Evolutionary conservation across 2,888 invertebrate genomes (phyloP).

Genomic region (Meteorus colon): DNA sequence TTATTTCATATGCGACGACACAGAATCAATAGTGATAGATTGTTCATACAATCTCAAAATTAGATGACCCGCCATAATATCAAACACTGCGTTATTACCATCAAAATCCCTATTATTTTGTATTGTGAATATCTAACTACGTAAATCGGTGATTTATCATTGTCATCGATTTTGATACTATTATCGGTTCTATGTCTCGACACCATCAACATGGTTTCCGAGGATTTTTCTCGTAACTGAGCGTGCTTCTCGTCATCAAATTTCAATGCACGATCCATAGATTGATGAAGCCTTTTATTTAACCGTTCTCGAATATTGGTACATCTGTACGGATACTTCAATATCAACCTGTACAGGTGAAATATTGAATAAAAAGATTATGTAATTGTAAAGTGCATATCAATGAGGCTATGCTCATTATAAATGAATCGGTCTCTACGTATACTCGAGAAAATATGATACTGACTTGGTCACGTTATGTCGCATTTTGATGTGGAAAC

Average conservation of each 20-base stretch:
- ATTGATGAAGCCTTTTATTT: slow-evolving; percentile 47
- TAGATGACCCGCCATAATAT: slow-evolving; percentile 13
- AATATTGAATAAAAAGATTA: neutral
- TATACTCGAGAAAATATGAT: neutral
- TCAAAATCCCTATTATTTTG: slow-evolving; percentile 14
- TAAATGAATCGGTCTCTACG: neutral
- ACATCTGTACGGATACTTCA: slow-evolving; percentile 48
- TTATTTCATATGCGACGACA: neutral
- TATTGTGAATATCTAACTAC: slow-evolving; percentile 15
- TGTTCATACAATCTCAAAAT: neutral
- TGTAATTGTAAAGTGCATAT: neutral
- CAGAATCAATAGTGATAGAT: neutral
- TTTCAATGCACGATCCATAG: slow-evolving; percentile 51
- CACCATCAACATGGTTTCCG: slow-evolving; percentile 13
- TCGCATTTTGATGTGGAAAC: slow-evolving; percentile 53
- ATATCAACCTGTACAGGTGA: slow-evolving; percentile 50
- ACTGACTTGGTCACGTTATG: slow-evolving; percentile 55
- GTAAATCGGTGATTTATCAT: neutral
- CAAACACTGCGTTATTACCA: slow-evolving; percentile 15
- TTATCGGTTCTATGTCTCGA: neutral
- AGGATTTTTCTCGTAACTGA: slow-evolving; percentile 37
- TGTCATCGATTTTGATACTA: neutral
- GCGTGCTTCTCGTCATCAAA: slow-evolving; percentile 51
- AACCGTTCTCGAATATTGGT: slow-evolving; percentile 27
- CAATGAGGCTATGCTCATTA: neutral